These are phyloP conservation scores for Brevimyrus niger DNA, from an alignment of 2,113 vertebrate species.

Conservation along the genomic window DNA sequence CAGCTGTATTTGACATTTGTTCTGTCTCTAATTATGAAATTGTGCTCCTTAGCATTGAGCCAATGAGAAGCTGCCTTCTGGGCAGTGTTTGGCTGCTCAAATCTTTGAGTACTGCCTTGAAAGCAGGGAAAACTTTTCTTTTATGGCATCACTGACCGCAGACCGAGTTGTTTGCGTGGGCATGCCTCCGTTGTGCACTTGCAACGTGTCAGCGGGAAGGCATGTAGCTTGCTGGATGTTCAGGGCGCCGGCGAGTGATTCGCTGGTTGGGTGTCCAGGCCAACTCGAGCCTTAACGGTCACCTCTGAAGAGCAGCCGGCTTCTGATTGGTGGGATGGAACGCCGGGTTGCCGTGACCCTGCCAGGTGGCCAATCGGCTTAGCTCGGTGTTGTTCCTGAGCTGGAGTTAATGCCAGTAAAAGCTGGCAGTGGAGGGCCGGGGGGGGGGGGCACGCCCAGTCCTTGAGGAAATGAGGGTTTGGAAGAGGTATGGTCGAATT, in stretches of 20 bases:
- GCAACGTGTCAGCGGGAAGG: not conserved
- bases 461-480: not conserved
- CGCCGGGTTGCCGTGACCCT: slow-evolving; percentile 16
- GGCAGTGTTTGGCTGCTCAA: not conserved
- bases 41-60: not conserved
- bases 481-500: not conserved
- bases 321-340: slow-evolving; percentile 30
- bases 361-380: not conserved
- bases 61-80: not conserved
- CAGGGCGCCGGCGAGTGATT: not conserved
- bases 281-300: slow-evolving; percentile 31
- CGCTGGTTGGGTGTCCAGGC: not conserved
- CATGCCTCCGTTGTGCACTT: not conserved
- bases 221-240: not conserved
- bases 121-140: not conserved
- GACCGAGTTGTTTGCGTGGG: not conserved
- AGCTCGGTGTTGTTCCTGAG: not conserved
- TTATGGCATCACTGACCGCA: not conserved
- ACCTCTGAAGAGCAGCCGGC: slow-evolving; percentile 24
- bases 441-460: not conserved
- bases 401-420: not conserved
- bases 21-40: not conserved
- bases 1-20: not conserved
- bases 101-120: not conserved
- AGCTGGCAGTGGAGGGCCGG: not conserved